These are phyloP conservation scores for Macaria liturata DNA, from an alignment of 2,888 invertebrate species.

Conservation along the genomic window DNA sequence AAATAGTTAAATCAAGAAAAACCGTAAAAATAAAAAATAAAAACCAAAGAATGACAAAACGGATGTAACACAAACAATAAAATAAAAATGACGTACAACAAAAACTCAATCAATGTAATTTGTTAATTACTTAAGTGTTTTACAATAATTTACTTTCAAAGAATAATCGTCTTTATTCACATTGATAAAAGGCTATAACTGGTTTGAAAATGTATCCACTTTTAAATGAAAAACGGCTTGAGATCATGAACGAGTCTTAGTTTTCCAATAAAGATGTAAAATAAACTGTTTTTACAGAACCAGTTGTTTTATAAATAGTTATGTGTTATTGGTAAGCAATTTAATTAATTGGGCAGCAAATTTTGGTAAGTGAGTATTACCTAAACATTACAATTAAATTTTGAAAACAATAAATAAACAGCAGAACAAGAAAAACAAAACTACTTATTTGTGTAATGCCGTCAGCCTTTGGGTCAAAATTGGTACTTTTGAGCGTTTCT, in stretches of 20 bases:
- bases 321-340: too few species aligned
- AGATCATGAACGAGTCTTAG: constrained; percentile 2
- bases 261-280: constrained; percentile 36
- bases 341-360: too few species aligned
- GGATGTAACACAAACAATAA: constrained; percentile 8
- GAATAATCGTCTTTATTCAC: not conserved
- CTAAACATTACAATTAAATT: too few species aligned
- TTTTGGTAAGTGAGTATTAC: too few species aligned
- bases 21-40: too few species aligned
- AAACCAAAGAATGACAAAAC: not conserved
- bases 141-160: constrained; percentile 4
- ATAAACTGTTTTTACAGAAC: constrained; percentile 10
- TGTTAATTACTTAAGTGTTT: constrained; percentile 12
- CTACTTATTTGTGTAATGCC: too few species aligned
- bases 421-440: too few species aligned
- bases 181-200: constrained; percentile 1
- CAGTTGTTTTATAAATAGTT: too few species aligned
- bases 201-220: not conserved
- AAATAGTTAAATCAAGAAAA: too few species aligned
- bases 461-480: too few species aligned
- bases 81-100: constrained; percentile 6
- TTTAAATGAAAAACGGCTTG: not conserved
- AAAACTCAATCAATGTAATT: constrained; percentile 15
- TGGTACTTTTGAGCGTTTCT: too few species aligned
- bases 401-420: too few species aligned